Evolutionary conservation across 1,140 invertebrate genomes (phyloP).

Genomic region (Tyrophagus putrescentiae): DNA sequence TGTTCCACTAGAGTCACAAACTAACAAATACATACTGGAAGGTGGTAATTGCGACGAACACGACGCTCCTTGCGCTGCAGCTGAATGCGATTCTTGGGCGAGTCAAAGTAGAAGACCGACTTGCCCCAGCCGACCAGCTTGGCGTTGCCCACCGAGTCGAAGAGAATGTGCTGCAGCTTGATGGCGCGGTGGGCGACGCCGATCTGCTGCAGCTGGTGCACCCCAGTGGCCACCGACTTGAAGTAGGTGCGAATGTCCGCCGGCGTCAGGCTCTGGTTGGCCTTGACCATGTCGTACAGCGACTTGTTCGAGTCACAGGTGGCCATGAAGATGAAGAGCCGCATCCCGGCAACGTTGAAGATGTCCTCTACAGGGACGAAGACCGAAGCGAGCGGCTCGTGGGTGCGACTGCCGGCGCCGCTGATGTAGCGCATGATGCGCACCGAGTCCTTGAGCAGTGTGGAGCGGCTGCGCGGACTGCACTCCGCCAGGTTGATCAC

Average conservation of each 20-base stretch:
- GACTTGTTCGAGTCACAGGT: not conserved
- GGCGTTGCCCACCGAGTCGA: not conserved
- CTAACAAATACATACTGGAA: no score
- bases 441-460: not conserved
- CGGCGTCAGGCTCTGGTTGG: not conserved
- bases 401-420: no score
- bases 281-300: not conserved
- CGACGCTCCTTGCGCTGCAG: not conserved
- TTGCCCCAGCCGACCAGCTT: not conserved
- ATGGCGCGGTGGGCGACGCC: not conserved
- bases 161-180: constrained; percentile 4
- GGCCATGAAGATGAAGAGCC: not conserved
- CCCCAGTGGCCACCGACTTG: not conserved
- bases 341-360: no score
- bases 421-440: not conserved
- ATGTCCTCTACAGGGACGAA: no score
- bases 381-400: no score
- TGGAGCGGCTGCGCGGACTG: not conserved
- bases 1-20: no score
- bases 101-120: not conserved
- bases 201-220: not conserved
- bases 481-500: not conserved
- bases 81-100: not conserved
- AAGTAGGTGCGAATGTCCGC: not conserved
- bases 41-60: not conserved